Evolutionary conservation across 2,113 vertebrate genomes (phyloP), one percentile per base, ranked within the genome.

Genomic region (Trichechus manatus): DNA sequence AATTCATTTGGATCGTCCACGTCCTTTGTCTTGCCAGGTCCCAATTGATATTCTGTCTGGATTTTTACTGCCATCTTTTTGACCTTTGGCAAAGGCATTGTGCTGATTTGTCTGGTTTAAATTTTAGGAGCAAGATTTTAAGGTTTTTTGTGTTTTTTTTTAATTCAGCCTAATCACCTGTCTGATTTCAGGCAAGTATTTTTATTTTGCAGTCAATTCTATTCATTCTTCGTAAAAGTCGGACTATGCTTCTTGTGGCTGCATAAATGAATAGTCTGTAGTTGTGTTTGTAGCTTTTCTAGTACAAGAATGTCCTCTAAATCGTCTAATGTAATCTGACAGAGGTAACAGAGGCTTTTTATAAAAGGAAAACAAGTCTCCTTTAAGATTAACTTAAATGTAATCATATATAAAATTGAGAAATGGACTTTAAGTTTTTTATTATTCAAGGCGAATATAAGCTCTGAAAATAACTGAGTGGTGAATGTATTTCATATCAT

Each of bases 41-140:
- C 87, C 96, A 74, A 39, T 42, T 97, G 97, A 98, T 98, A 82
- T 92, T 98, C 95, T 97, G 86, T 95, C 2, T 93, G 1, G 68
- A 97, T 97, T 97, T 97, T 89, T 84, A 59, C 63, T 97, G 68
- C 93, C 95, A 80, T 98, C 89, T 97, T 90, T 97, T 94, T 97
- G 96, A 97, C 84, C 94, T 96, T 92, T 97, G 96, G 53, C 63
- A 94, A 96, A 59, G 81, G 80, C 10, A 91, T 97, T 93, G 80
- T 96, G 93, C 88, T 97, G 79, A 25, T 0, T 95, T 91, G 56
- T 74, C 89, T 97, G 91, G 94, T 97, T 95, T 97, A 97, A 96
- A 85, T 82, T 88, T 96, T 95, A 78, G 70, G 81, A 93, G 91
- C 77, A 96, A 95, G 90, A 25, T 80, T 87, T 77, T 82, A 78